phyloP scores from a whole-genome alignment of 2,797 vertebrate genomes.

The Odontamblyopus rebecca region DNA sequence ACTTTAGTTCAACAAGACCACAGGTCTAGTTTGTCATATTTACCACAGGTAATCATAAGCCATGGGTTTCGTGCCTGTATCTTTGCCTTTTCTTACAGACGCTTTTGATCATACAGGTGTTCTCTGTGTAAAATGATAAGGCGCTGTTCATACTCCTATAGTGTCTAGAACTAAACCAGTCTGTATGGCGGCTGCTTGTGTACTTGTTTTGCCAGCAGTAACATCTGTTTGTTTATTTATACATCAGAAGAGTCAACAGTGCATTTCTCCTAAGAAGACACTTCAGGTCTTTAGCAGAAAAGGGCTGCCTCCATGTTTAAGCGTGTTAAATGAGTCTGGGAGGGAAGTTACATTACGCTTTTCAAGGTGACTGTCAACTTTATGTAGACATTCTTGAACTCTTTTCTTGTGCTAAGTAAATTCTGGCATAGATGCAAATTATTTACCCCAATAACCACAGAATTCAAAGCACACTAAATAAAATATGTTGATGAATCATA shows the following conservation, averaged over 20 bases:
- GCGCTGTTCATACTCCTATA: not conserved
- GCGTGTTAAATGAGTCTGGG: conserved; percentile 14
- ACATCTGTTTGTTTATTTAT: conserved; percentile 2
- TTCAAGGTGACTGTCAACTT: conserved; percentile 3
- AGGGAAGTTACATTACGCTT: not conserved
- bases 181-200: conserved; percentile 6
- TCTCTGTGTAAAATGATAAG: not conserved
- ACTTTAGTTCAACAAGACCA: too few species aligned
- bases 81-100: too few species aligned
- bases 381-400: not conserved
- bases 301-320: not conserved
- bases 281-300: conserved; percentile 15
- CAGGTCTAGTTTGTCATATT: too few species aligned
- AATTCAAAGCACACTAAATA: not conserved
- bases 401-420: too few species aligned
- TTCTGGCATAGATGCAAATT: not conserved
- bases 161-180: not conserved
- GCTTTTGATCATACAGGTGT: not conserved
- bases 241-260: conserved; percentile 16
- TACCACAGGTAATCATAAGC: too few species aligned
- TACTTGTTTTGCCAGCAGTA: conserved; percentile 5
- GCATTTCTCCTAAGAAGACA: conserved; percentile 23
- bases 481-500: too few species aligned
- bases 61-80: too few species aligned
- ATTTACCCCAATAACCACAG: not conserved